phyloP scores from a whole-genome alignment of 1,140 invertebrate species.

The Neocloeon triangulifer region DNA sequence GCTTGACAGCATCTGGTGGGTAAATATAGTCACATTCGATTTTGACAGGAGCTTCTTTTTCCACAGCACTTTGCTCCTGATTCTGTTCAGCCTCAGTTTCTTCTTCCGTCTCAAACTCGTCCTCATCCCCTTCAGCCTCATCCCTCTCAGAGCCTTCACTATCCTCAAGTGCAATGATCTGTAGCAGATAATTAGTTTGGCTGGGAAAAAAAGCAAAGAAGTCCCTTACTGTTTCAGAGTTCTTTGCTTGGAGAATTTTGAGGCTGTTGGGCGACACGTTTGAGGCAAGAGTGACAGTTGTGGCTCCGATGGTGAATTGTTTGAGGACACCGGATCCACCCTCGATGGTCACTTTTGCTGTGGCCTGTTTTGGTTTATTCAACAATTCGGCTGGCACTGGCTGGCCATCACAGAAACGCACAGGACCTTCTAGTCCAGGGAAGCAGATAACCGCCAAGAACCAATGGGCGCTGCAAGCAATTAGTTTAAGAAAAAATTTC shows the following conservation, averaged over 20 bases:
- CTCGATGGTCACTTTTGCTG: constrained; percentile 21
- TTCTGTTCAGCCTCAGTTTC: constrained; percentile 4
- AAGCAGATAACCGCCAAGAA: constrained; percentile 93
- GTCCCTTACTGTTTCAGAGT: constrained; percentile 27
- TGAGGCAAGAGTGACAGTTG: constrained; percentile 14
- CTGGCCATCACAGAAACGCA: constrained; percentile 30
- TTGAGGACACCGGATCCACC: constrained; percentile 11
- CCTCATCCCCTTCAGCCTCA: constrained; percentile 56
- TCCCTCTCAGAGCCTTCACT: constrained; percentile 52
- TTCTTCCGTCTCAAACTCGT: constrained; percentile 11
- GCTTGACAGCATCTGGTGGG: constrained; percentile 27
- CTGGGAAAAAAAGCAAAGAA: too few species aligned
- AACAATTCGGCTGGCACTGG: constrained; percentile 15
- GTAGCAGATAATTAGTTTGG: too few species aligned
- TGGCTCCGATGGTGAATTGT: not conserved
- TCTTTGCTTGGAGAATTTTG: constrained; percentile 15
- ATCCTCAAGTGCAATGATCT: too few species aligned
- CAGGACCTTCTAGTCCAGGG: constrained; percentile 46
- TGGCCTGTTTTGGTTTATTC: not conserved
- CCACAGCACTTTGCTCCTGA: constrained; percentile 7
- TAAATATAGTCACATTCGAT: constrained; percentile 1
- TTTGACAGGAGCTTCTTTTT: not conserved
- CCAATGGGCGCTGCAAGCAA: constrained; percentile 56
- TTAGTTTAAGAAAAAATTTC: constrained; percentile 2
- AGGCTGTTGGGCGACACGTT: not conserved